phyloP scores from a whole-genome alignment of 2,888 invertebrate genomes.

The Gandaritis pyraliata region DNA sequence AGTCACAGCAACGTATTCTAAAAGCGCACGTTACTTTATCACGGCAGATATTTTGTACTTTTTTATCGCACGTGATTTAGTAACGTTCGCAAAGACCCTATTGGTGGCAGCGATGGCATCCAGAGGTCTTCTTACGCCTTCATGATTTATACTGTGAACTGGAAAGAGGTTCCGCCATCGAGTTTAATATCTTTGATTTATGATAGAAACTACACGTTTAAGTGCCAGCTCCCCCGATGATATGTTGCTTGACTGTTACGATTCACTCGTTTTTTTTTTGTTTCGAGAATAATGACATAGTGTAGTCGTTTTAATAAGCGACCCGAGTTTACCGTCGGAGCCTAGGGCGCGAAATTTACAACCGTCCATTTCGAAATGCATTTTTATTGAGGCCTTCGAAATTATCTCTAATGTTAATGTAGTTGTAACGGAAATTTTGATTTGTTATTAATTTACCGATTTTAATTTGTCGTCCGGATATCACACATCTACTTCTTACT shows the following conservation, averaged over 20 bases:
- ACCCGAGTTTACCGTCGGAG: constrained; percentile 58
- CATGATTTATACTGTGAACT: constrained; percentile 83
- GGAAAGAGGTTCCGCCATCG: constrained; percentile 82
- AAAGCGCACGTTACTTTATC: constrained; percentile 43
- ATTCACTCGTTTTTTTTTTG: constrained; percentile 72
- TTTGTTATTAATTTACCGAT: constrained; percentile 30
- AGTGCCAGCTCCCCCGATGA: constrained; percentile 79
- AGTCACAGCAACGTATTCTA: constrained; percentile 29
- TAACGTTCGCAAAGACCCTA: constrained; percentile 72
- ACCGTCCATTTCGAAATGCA: constrained; percentile 68
- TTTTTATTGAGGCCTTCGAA: constrained; percentile 59
- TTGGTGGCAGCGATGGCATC: constrained; percentile 72
- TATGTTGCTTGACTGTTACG: constrained; percentile 79
- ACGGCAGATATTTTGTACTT: constrained; percentile 51
- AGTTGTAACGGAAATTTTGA: constrained; percentile 41
- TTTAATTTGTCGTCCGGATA: constrained; percentile 25
- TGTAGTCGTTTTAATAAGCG: constrained; percentile 78
- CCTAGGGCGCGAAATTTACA: constrained; percentile 72
- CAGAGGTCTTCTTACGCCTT: constrained; percentile 74
- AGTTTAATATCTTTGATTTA: constrained; percentile 85
- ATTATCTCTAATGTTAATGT: constrained; percentile 52
- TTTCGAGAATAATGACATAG: constrained; percentile 80
- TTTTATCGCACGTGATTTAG: constrained; percentile 68
- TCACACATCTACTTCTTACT: constrained; percentile 13
- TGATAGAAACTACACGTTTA: constrained; percentile 82